Base-by-base conservation (phyloP, 2,888 invertebrate genomes). In the Scaptomyza parva region DNA sequence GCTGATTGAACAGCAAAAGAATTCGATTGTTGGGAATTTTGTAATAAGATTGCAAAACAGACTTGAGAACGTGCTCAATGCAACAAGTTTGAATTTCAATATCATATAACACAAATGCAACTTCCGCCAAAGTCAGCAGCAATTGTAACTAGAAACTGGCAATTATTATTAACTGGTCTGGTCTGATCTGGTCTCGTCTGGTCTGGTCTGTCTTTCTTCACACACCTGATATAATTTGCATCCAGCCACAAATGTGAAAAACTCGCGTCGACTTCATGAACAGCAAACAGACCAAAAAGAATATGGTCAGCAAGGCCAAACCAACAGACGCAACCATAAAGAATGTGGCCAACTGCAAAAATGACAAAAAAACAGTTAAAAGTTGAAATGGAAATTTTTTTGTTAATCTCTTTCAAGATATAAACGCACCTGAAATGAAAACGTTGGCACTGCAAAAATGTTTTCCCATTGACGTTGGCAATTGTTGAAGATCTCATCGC, bases 141-240 rank as follows among this genome's bases (percentile, higher is more conserved):
- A 30, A 51, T 20, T 48, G 52, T 33, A 48, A 53, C 20, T 59
- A 22, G 53, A 64, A 39, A 33, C 47, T 61, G 40, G 33, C 30
- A 61, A 60, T 45, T 45, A 39, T 18, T 39, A 22, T 48, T 22
- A 48, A n/a, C 40, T 58, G 28, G 26, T 26, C 51, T 51, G n/a
- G n/a, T n/a, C n/a, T n/a, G n/a, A n/a, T n/a, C n/a, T n/a, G n/a
- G n/a, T n/a, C n/a, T n/a, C n/a, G n/a, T n/a, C n/a, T n/a, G n/a
- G n/a, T n/a, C n/a, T n/a, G n/a, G n/a, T 44, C 22, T 50, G 5
- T 22, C 20, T 14, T 17, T 12, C 12, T 12, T 14, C n/a, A 75
- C 76, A 95, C 92, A 99, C 99, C 98, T 89, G 98, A 97, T 78
- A 98, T 93, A n/a, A 98, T 93, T 92, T 99, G 99, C 93, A 99